Evolutionary conservation across 2,797 vertebrate species (phyloP).

Genomic region (Falco columbarius): DNA sequence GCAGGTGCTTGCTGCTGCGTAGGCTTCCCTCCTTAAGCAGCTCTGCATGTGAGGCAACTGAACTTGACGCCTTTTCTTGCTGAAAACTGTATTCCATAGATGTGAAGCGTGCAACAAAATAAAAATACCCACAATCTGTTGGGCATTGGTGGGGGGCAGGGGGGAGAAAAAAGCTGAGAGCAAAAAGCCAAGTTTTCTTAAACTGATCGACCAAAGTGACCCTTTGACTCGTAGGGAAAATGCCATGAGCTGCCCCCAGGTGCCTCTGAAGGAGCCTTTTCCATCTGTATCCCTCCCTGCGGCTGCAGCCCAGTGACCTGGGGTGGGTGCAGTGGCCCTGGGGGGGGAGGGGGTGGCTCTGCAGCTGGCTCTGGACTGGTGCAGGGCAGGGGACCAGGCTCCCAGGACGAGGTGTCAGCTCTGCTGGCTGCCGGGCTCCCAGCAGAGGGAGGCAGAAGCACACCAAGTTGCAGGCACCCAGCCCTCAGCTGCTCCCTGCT

Average conservation of each 20-base stretch:
- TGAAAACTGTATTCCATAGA: neutral
- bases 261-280: neutral
- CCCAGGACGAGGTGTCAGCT: neutral
- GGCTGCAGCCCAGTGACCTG: neutral
- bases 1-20: neutral
- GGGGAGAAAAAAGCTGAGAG: neutral
- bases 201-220: neutral
- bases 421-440: neutral
- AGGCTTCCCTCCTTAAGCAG: neutral
- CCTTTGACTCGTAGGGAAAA: neutral
- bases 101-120: neutral
- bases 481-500: neutral
- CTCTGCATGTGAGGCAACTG: neutral
- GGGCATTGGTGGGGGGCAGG: neutral
- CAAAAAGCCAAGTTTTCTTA: neutral
- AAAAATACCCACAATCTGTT: neutral
- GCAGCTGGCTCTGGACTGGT: fast-evolving
- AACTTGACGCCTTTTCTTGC: neutral
- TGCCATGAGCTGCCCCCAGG: neutral
- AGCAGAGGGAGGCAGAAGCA: slow-evolving; percentile 60
- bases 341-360: too few species aligned
- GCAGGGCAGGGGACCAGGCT: neutral
- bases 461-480: neutral
- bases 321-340: neutral
- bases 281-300: neutral